phyloP scores from a whole-genome alignment of 2,113 vertebrate species.

The Pelusios castaneus region DNA sequence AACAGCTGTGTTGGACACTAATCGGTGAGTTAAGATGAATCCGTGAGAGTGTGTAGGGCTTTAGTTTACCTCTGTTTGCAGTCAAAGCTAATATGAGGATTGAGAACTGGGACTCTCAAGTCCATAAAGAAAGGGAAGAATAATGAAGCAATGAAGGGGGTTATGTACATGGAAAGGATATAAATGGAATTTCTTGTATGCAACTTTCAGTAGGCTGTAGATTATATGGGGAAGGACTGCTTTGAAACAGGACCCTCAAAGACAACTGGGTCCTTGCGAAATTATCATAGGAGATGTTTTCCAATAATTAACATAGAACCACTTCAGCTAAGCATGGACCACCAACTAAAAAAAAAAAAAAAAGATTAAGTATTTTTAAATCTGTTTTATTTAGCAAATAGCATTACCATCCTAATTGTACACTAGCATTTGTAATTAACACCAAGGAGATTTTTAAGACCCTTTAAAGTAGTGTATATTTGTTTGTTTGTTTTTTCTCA shows the following conservation, averaged over 20 bases:
- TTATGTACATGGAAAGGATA: background rate
- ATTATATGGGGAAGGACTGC: background rate
- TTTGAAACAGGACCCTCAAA: slow-evolving; percentile 21
- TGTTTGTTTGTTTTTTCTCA: fast-evolving
- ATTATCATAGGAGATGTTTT: slow-evolving; percentile 2
- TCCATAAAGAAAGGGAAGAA: background rate
- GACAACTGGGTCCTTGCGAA: background rate
- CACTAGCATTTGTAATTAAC: background rate
- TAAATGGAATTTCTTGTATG: slow-evolving; percentile 7
- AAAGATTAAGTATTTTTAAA: background rate
- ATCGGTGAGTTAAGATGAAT: background rate
- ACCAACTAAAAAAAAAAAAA: background rate
- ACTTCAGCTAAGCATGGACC: background rate
- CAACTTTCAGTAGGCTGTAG: background rate
- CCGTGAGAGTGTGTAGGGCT: background rate
- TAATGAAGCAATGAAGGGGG: background rate
- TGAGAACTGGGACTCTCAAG: background rate
- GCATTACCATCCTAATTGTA: slow-evolving; percentile 18
- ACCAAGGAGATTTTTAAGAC: background rate
- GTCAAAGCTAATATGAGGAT: background rate
- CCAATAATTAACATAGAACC: background rate
- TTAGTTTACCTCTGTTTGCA: background rate
- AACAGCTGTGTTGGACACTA: background rate
- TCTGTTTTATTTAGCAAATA: slow-evolving; percentile 17
- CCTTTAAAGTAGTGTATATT: background rate